These are phyloP conservation scores for Empidonax alnorum DNA, from an alignment of 2,113 vertebrate species.

Conservation along the genomic window DNA sequence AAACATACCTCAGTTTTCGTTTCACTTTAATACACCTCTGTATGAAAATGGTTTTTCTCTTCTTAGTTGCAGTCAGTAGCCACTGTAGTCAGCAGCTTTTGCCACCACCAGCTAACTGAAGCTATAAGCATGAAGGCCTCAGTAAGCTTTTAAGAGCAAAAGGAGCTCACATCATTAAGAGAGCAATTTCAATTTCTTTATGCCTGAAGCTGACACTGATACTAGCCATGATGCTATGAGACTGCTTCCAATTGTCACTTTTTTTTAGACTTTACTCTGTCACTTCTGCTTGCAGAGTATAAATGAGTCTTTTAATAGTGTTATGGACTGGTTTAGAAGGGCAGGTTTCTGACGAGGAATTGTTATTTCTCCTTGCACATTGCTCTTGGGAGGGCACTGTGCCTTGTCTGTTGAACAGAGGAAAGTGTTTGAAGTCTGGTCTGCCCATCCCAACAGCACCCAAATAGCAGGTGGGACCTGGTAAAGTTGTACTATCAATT, in stretches of 20 bases:
- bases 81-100: neutral
- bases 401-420: neutral
- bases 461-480: neutral
- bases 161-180: neutral
- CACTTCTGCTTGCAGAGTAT: neutral
- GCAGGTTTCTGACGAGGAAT: neutral
- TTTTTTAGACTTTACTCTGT: neutral
- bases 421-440: neutral
- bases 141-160: neutral
- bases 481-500: neutral
- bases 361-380: neutral
- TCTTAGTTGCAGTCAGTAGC: neutral
- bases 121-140: neutral
- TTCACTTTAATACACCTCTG: neutral
- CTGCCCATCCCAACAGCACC: neutral
- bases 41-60: neutral
- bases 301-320: neutral
- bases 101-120: neutral
- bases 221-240: neutral
- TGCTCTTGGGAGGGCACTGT: neutral
- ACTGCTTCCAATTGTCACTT: neutral
- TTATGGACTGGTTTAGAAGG: neutral
- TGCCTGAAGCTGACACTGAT: neutral
- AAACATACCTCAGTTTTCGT: neutral
- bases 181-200: neutral